These are phyloP conservation scores for Ariolimax columbianus DNA, from an alignment of 2,888 invertebrate genomes.

Conservation along the genomic window DNA sequence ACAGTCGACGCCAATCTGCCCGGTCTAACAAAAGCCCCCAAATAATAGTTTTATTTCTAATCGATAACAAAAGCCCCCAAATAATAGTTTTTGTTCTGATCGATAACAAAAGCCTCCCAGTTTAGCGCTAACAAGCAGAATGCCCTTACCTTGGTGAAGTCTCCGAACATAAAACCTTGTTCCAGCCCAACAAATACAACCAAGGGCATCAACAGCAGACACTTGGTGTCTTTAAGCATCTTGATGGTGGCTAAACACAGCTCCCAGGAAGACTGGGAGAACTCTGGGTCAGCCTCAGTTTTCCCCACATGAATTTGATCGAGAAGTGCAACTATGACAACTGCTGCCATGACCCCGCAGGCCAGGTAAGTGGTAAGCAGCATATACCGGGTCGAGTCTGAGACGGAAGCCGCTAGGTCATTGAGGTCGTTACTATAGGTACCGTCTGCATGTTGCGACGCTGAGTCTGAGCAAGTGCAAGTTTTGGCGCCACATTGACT, in stretches of 20 bases:
- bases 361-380: slow-evolving; percentile 72
- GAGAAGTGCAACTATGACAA: slow-evolving; percentile 67
- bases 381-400: slow-evolving; percentile 66
- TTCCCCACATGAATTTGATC: slow-evolving; percentile 66
- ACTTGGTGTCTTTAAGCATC: slow-evolving; percentile 73
- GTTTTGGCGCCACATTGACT: background rate
- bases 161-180: slow-evolving; percentile 76
- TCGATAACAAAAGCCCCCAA: too few relatives aligned
- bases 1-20: too few relatives aligned
- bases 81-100: too few relatives aligned
- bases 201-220: slow-evolving; percentile 73
- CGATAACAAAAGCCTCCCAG: too few relatives aligned
- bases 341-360: slow-evolving; percentile 71
- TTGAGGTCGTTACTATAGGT: slow-evolving; percentile 50
- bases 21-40: too few relatives aligned
- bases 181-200: slow-evolving; percentile 75
- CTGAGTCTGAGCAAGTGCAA: slow-evolving; percentile 14
- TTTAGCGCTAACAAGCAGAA: too few relatives aligned
- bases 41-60: too few relatives aligned
- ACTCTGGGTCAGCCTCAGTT: slow-evolving; percentile 59
- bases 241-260: slow-evolving; percentile 69
- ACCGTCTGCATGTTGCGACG: slow-evolving; percentile 53
- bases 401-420: slow-evolving; percentile 57
- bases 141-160: slow-evolving; percentile 75
- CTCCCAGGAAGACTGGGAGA: slow-evolving; percentile 64